Evolutionary conservation across 2,113 vertebrate species (phyloP).

Genomic region (Taurulus bubalis): DNA sequence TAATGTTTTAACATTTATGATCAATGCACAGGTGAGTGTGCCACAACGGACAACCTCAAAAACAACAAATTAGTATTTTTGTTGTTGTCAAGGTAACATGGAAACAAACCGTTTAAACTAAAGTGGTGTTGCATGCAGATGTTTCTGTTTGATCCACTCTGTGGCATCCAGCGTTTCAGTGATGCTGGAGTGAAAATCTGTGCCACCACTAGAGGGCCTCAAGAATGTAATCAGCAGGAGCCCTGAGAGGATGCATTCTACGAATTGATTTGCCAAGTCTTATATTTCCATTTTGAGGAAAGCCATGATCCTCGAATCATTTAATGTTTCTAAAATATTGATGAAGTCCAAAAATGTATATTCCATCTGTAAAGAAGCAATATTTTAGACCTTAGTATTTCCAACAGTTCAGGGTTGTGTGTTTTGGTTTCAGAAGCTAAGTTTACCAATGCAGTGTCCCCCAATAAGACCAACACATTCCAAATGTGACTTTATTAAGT

Average conservation of each 20-base stretch:
- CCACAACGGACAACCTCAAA: background rate
- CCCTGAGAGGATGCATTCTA: background rate
- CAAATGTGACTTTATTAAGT: background rate
- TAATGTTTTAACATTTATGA: background rate
- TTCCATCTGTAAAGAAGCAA: background rate
- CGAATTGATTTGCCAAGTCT: background rate
- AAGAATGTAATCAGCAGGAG: background rate
- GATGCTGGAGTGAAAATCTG: background rate
- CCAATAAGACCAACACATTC: background rate
- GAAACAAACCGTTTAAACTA: background rate
- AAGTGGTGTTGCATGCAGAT: background rate
- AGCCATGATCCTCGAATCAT: background rate
- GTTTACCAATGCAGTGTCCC: background rate
- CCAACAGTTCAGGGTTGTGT: background rate
- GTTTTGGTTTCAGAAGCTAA: background rate
- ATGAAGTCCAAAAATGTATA: background rate
- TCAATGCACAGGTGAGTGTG: background rate
- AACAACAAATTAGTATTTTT: too few relatives aligned
- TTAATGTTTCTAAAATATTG: background rate
- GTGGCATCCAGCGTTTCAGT: background rate
- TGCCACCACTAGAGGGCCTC: constrained; percentile 63
- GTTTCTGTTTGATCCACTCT: background rate
- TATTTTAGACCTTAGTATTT: background rate
- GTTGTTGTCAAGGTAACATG: background rate
- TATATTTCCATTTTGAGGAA: background rate